Evolutionary conservation across 1,140 invertebrate species (phyloP).

Genomic region (Proctacanthus coquilletti): DNA sequence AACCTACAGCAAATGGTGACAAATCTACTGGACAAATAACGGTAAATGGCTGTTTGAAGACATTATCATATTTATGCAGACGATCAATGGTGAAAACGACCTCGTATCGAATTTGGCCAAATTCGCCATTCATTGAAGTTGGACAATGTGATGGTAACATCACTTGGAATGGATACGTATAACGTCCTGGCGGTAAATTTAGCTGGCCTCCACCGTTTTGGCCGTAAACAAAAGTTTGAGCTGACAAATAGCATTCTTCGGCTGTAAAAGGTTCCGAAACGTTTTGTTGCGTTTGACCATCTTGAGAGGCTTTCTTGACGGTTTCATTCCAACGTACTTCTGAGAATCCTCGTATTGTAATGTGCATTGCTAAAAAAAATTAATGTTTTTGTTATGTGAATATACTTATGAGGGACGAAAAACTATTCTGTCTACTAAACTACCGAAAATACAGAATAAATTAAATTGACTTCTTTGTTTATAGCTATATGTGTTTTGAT

Average conservation of each 20-base stretch:
- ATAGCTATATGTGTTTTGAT: too few relatives aligned
- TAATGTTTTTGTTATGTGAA: conserved; percentile 1
- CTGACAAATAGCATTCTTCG: conserved; percentile 20
- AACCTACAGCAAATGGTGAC: conserved; percentile 12
- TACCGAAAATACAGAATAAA: too few relatives aligned
- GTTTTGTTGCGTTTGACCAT: conserved; percentile 20
- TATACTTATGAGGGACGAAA: conserved; percentile 2
- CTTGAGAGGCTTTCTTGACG: conserved; percentile 34
- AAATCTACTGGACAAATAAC: conserved; percentile 56
- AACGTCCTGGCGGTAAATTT: conserved; percentile 38
- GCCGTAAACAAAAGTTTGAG: conserved; percentile 19
- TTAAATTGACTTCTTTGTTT: too few relatives aligned
- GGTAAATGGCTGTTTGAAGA: conserved; percentile 51
- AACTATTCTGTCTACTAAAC: neutral
- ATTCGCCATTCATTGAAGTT: conserved; percentile 54
- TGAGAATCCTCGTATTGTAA: conserved; percentile 40
- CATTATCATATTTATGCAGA: conserved; percentile 59
- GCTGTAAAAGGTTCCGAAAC: conserved; percentile 15
- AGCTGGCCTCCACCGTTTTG: conserved; percentile 32
- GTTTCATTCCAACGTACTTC: conserved; percentile 40
- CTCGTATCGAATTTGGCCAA: conserved; percentile 51
- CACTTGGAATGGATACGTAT: conserved; percentile 40
- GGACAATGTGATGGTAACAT: conserved; percentile 40
- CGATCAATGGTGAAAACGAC: conserved; percentile 50
- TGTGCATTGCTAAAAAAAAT: conserved; percentile 33